Conservation (phyloP, 1,140 invertebrate genomes). For the Panagrolaimus sp. region DNA sequence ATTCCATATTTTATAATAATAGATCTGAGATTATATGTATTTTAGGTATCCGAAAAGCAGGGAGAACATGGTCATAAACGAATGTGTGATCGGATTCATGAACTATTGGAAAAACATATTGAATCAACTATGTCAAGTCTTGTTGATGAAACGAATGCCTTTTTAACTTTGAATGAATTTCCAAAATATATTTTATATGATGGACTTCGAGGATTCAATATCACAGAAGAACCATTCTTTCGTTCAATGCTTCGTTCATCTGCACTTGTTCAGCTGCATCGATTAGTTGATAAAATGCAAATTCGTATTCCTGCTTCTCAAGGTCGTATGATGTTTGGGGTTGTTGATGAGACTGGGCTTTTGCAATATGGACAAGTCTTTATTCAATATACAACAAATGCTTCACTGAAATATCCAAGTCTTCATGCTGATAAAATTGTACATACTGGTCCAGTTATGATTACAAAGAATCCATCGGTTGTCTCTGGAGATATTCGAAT, state of each 20-base stretch:
- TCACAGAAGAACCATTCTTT: conserved; percentile 24
- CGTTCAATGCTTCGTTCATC: conserved; percentile 6
- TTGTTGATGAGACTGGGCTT: conserved; percentile 2
- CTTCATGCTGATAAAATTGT: not conserved
- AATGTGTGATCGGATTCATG: not conserved
- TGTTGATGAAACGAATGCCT: not conserved
- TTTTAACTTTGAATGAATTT: not conserved
- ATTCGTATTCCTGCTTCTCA: not conserved
- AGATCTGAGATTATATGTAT: too few relatives aligned
- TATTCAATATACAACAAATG: conserved; percentile 37
- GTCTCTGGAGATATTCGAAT: conserved; percentile 58
- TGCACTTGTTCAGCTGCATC: not conserved
- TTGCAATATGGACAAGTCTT: conserved; percentile 47
- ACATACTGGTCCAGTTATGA: not conserved
- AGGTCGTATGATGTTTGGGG: not conserved
- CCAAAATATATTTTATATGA: not conserved
- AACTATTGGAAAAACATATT: not conserved
- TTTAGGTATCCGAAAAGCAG: conserved; percentile 14
- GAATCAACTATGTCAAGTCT: not conserved
- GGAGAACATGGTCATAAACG: not conserved
- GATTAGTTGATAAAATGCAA: too few relatives aligned
- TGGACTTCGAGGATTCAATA: not conserved
- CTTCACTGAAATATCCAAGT: conserved; percentile 43
- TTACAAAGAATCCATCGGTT: conserved; percentile 30
- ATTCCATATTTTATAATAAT: not conserved